Percentiles rank a stretch among this genome's conserved stretches.
These are phyloP conservation scores for Todiramphus saurophagus DNA, from an alignment of 2,113 vertebrate species.

Conservation along the genomic window DNA sequence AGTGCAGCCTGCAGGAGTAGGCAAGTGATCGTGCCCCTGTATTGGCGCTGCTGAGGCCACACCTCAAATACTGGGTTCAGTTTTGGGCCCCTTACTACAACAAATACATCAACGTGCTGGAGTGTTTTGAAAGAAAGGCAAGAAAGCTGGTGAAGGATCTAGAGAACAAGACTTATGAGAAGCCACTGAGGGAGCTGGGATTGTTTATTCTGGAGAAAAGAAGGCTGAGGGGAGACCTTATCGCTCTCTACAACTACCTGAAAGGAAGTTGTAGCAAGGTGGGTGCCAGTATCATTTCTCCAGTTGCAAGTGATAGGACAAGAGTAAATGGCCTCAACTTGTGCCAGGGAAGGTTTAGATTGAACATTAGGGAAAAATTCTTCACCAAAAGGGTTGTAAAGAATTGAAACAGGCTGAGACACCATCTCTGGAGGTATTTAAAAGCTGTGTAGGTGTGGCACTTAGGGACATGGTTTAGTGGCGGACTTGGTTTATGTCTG, in stretches of 20 bases:
- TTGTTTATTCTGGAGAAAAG: background rate
- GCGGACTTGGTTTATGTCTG: accelerated
- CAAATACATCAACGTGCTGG: background rate
- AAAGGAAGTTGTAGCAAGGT: background rate
- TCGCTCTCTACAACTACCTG: background rate
- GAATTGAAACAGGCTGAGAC: background rate
- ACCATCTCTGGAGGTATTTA: background rate
- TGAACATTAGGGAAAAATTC: background rate
- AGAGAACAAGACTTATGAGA: background rate
- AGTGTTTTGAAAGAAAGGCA: background rate
- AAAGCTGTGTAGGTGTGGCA: background rate
- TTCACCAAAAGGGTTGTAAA: background rate
- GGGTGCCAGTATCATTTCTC: background rate
- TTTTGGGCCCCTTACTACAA: background rate
- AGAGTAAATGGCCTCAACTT: background rate
- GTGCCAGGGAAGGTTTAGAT: background rate
- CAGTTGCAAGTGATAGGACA: background rate
- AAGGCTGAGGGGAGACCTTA: background rate
- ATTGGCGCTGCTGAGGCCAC: background rate
- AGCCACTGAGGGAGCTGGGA: background rate
- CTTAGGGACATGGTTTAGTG: background rate
- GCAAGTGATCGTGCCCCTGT: background rate
- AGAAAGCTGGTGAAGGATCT: background rate
- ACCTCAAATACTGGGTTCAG: background rate
- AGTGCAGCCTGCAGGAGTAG: background rate